phyloP scores from a whole-genome alignment of 2,888 invertebrate species.

The Vanessa cardui region DNA sequence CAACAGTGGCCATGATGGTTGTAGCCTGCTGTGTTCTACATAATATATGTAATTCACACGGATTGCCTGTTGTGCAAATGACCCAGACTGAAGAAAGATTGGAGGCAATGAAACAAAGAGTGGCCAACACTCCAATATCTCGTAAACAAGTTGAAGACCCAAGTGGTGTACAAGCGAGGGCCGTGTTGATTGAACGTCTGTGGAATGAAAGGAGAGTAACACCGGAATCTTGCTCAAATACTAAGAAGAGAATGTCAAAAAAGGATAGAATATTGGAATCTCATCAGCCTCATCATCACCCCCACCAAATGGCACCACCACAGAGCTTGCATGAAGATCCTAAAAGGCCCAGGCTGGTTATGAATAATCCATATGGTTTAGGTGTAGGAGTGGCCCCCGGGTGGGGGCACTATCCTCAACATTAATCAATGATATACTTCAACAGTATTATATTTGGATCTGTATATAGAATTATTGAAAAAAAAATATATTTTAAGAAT shows the following conservation, averaged over 20 bases:
- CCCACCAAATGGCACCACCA: slow-evolving; percentile 39
- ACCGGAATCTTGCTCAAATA: slow-evolving; percentile 53
- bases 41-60: slow-evolving; percentile 63
- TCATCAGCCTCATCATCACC: slow-evolving; percentile 41
- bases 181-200: slow-evolving; percentile 57
- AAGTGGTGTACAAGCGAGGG: slow-evolving; percentile 55
- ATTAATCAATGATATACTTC: slow-evolving; percentile 45
- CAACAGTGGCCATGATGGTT: slow-evolving; percentile 63
- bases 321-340: slow-evolving; percentile 32
- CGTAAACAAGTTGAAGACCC: slow-evolving; percentile 62
- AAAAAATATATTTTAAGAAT: slow-evolving; percentile 1
- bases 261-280: slow-evolving; percentile 60
- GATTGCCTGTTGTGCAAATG: slow-evolving; percentile 59
- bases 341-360: slow-evolving; percentile 58
- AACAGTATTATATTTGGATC: slow-evolving; percentile 26
- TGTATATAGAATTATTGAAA: slow-evolving; percentile 25
- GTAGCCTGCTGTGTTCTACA: slow-evolving; percentile 70
- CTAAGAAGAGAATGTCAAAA: slow-evolving; percentile 65
- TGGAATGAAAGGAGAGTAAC: slow-evolving; percentile 65
- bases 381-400: slow-evolving; percentile 59
- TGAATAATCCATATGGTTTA: slow-evolving; percentile 58
- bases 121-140: slow-evolving; percentile 68
- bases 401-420: slow-evolving; percentile 73
- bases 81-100: slow-evolving; percentile 68
- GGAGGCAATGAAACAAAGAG: slow-evolving; percentile 74